Percentiles rank a stretch among this genome's conserved stretches.
Evolutionary conservation across 2,113 vertebrate genomes (phyloP).

Genomic region (Anguilla rostrata): DNA sequence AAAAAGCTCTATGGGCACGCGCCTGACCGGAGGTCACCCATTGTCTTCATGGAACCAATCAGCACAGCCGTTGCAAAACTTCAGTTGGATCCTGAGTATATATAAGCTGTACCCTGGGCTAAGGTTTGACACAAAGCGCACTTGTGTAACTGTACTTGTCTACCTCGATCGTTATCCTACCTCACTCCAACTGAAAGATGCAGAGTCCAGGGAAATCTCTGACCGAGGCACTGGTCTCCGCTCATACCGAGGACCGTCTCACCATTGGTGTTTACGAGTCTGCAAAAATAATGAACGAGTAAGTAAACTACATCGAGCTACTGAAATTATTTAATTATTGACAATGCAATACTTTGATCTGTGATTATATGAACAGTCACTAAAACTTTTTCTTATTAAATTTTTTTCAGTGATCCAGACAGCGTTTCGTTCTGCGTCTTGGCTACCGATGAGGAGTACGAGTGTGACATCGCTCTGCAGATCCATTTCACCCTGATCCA

Average conservation of each 20-base stretch:
- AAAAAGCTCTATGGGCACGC: conserved; percentile 65
- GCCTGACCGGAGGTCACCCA: conserved; percentile 45
- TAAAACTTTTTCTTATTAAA: conserved; percentile 17
- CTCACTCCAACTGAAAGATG: conserved; percentile 62
- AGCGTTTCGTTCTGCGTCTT: conserved; percentile 70
- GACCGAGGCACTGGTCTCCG: conserved; percentile 79
- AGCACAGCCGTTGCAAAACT: conserved; percentile 37
- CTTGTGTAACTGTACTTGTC: conserved; percentile 18
- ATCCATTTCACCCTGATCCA: conserved; percentile 48
- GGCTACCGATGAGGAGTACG: conserved; percentile 35
- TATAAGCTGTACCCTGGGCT: conserved; percentile 50
- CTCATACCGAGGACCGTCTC: conserved; percentile 80
- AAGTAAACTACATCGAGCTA: conserved; percentile 61
- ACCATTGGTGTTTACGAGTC: conserved; percentile 92
- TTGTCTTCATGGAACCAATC: conserved; percentile 65
- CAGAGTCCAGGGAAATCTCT: conserved; percentile 78
- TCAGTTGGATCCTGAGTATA: not conserved
- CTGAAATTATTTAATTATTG: not conserved
- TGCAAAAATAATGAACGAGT: conserved; percentile 93
- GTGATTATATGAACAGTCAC: not conserved
- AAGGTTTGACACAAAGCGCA: conserved; percentile 37
- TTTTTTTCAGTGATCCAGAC: conserved; percentile 65
- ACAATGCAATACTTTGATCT: not conserved
- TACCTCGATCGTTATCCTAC: not conserved
- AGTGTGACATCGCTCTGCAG: conserved; percentile 51